phyloP scores from a whole-genome alignment of 1,140 invertebrate species.

The Protaetia brevitarsis region DNA sequence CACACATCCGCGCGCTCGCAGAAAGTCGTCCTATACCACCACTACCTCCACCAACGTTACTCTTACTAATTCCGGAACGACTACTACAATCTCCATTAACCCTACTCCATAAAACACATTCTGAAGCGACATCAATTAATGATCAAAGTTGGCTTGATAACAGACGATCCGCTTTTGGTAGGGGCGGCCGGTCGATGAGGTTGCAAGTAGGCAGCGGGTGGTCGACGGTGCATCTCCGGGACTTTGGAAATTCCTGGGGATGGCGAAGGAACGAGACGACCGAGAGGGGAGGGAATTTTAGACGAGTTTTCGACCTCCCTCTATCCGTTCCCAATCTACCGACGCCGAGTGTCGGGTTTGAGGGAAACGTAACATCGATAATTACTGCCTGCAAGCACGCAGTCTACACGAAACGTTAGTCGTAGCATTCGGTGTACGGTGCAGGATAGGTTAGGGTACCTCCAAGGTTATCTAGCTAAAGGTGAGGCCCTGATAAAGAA shows the following conservation, averaged over 20 bases:
- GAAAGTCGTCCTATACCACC: too few species aligned
- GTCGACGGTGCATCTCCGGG: neutral
- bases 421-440: too few species aligned
- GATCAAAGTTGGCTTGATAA: slow-evolving; percentile 33
- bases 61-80: neutral
- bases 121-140: slow-evolving; percentile 33
- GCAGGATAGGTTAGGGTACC: too few species aligned
- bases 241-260: too few species aligned
- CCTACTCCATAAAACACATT: slow-evolving; percentile 33
- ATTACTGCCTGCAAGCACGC: slow-evolving; percentile 26
- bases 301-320: neutral
- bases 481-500: too few species aligned
- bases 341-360: neutral
- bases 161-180: slow-evolving; percentile 23
- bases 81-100: slow-evolving; percentile 32
- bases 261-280: too few species aligned
- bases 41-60: neutral
- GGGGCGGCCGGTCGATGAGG: neutral
- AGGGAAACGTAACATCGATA: slow-evolving; percentile 30
- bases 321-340: neutral
- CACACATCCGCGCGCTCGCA: too few species aligned
- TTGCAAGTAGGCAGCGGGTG: neutral
- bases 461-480: too few species aligned
- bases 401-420: slow-evolving; percentile 29
- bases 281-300: too few species aligned